phyloP scores from a whole-genome alignment of 2,113 vertebrate species.

The Rhodinocichla rosea region DNA sequence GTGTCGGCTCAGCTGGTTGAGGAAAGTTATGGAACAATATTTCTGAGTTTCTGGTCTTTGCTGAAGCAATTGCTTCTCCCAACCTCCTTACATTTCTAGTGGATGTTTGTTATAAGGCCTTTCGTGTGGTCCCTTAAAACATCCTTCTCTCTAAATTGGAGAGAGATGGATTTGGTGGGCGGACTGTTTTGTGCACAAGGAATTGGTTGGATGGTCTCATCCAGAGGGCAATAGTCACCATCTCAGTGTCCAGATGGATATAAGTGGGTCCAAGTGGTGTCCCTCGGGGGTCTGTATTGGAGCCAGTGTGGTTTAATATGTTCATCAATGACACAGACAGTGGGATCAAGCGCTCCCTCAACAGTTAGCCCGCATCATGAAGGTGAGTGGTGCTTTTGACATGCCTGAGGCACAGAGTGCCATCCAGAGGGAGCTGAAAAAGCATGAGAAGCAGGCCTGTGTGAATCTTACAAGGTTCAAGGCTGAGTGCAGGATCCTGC shows the following conservation, averaged over 20 bases:
- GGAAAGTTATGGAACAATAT: background rate
- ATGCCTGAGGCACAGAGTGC: background rate
- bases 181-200: accelerated
- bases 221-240: background rate
- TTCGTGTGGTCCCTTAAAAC: background rate
- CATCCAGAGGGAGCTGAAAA: background rate
- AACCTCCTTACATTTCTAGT: accelerated
- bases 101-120: background rate
- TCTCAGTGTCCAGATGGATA: background rate
- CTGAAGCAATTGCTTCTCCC: background rate
- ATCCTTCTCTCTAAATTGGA: background rate
- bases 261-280: background rate
- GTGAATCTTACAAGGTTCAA: background rate
- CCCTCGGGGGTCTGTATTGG: background rate
- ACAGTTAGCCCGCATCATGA: background rate
- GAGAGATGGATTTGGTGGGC: background rate
- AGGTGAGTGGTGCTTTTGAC: background rate
- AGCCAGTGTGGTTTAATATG: background rate
- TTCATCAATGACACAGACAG: background rate
- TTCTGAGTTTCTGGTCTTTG: background rate
- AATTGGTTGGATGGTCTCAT: background rate
- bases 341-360: background rate
- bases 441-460: background rate
- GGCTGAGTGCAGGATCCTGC: background rate
- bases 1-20: background rate